These are phyloP conservation scores for Suncus etruscus DNA, from an alignment of 2,113 vertebrate species.

Conservation along the genomic window DNA sequence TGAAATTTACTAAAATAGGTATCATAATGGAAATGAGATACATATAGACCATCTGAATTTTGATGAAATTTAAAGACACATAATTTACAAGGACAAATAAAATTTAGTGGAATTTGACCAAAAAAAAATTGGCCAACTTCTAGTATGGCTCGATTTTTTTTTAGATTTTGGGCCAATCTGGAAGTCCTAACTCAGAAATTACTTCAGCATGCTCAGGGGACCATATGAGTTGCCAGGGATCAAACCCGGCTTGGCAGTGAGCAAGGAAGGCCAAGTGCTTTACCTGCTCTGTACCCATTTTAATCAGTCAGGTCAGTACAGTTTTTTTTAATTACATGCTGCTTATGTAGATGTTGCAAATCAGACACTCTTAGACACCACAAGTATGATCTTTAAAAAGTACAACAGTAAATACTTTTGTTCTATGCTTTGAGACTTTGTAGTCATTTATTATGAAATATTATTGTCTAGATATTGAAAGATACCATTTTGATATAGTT, in stretches of 20 bases:
- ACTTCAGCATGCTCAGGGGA: too few relatives aligned
- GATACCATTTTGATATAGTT: background rate
- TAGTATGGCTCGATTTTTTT: too few relatives aligned
- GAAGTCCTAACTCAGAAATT: too few relatives aligned
- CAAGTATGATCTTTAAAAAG: background rate
- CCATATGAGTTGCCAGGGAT: too few relatives aligned
- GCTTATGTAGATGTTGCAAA: background rate
- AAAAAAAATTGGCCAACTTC: too few relatives aligned
- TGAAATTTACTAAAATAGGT: slow-evolving; percentile 1
- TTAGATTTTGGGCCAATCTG: too few relatives aligned
- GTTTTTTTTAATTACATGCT: background rate
- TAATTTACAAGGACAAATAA: background rate
- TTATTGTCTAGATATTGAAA: background rate
- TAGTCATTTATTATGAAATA: background rate
- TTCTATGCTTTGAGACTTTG: background rate
- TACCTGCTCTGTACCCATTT: background rate
- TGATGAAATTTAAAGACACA: background rate
- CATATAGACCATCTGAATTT: background rate
- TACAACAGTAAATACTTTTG: background rate
- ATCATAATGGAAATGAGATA: background rate
- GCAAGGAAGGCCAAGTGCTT: too few relatives aligned
- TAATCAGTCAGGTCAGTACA: background rate
- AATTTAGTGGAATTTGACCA: too few relatives aligned
- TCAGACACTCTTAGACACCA: too few relatives aligned
- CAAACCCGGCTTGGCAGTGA: background rate